Percentiles rank a stretch among this genome's conserved stretches.
Conservation (phyloP, 2,888 invertebrate species). For the Cataglyphis albicans region DNA sequence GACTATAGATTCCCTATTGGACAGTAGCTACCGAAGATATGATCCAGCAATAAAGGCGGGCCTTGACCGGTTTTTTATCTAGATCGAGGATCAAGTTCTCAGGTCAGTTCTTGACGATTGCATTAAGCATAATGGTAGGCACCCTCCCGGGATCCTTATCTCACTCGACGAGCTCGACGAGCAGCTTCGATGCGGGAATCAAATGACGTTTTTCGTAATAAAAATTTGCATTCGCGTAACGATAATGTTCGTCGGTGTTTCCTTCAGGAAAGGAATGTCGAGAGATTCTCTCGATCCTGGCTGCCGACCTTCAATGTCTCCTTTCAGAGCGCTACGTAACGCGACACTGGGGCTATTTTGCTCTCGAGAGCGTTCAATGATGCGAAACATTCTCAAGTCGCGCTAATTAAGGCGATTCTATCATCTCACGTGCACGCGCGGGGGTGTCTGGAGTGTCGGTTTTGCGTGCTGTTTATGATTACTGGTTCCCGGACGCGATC, state of each 20-base stretch:
- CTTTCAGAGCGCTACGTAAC: slow-evolving; percentile 46
- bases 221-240: slow-evolving; percentile 33
- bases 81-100: slow-evolving; percentile 65
- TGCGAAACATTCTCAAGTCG: neutral
- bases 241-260: slow-evolving; percentile 47
- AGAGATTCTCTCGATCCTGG: slow-evolving; percentile 47
- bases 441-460: slow-evolving; percentile 31
- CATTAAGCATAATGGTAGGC: slow-evolving; percentile 32
- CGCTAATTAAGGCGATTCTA: slow-evolving; percentile 65
- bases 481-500: neutral
- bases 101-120: slow-evolving; percentile 31
- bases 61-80: slow-evolving; percentile 65
- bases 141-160: slow-evolving; percentile 36
- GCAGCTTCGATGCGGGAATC: slow-evolving; percentile 14
- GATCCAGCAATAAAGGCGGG: slow-evolving; percentile 50
- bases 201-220: slow-evolving; percentile 32
- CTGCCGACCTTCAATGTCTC: slow-evolving; percentile 52
- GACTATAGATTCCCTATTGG: neutral
- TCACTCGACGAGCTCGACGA: neutral
- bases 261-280: slow-evolving; percentile 40
- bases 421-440: slow-evolving; percentile 38
- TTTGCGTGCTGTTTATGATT: slow-evolving; percentile 14
- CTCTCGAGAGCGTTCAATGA: slow-evolving; percentile 12
- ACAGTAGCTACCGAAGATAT: slow-evolving; percentile 63
- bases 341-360: slow-evolving; percentile 49